Conservation (phyloP, 2,888 invertebrate genomes). For the Agrotis clavis region DNA sequence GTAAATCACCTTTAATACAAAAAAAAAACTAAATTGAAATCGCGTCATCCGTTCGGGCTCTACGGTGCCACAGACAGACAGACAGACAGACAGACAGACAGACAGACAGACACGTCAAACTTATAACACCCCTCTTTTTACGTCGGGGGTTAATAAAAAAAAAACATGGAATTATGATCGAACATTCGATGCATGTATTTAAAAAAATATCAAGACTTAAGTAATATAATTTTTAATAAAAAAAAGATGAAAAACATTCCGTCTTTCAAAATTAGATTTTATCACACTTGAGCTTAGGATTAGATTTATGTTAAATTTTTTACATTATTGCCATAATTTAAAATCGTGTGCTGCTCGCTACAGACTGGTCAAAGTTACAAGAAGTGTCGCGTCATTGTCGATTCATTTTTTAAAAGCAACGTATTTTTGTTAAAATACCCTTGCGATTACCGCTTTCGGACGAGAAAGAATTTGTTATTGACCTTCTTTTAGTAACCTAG, state of each 20-base stretch:
- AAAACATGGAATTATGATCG: conserved; percentile 3
- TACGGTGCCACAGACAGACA: too few species aligned
- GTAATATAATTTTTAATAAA: too few species aligned
- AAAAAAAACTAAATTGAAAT: too few species aligned
- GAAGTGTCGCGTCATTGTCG: conserved; percentile 49
- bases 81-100: too few species aligned
- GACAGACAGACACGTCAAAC: too few species aligned
- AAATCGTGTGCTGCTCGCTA: conserved; percentile 30
- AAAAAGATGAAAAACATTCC: too few species aligned
- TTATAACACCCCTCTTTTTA: too few species aligned
- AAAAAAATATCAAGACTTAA: too few species aligned
- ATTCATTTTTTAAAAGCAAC: conserved; percentile 54
- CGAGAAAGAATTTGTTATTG: conserved; percentile 33
- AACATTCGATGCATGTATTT: too few species aligned
- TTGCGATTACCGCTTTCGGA: conserved; percentile 27
- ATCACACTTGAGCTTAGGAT: not conserved
- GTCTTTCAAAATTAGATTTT: not conserved
- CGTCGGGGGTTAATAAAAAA: too few species aligned
- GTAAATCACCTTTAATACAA: too few species aligned
- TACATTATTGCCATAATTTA: conserved; percentile 17
- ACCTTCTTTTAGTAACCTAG: conserved; percentile 25
- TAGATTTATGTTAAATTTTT: conserved; percentile 6
- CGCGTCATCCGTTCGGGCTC: too few species aligned
- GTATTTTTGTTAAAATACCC: conserved; percentile 42
- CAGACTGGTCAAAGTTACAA: conserved; percentile 37